phyloP scores from a whole-genome alignment of 2,113 vertebrate genomes.

The Okapia johnstoni region DNA sequence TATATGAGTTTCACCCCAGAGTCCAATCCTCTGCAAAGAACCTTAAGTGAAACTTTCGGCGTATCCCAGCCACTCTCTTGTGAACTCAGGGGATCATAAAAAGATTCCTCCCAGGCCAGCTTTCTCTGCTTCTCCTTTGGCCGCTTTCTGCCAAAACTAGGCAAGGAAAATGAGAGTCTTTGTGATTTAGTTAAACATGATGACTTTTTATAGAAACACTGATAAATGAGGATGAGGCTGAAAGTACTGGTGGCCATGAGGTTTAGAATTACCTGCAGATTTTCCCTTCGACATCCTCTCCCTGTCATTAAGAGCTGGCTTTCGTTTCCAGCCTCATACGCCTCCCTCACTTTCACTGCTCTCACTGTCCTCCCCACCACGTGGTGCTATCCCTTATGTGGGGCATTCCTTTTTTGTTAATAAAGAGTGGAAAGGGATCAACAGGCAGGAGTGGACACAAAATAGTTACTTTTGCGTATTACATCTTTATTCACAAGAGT shows the following conservation, averaged over 20 bases:
- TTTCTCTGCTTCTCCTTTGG: not conserved
- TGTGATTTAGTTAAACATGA: not conserved
- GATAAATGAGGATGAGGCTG: not conserved
- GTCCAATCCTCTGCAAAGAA: not conserved
- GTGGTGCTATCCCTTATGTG: not conserved
- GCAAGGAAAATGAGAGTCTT: constrained; percentile 13
- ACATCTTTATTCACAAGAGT: not conserved
- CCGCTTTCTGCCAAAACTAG: not conserved
- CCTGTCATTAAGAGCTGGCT: not conserved
- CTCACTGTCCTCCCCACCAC: not conserved
- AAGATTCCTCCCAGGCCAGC: not conserved
- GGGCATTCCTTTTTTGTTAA: not conserved
- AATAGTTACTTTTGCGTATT: not conserved
- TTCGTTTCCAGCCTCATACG: not conserved
- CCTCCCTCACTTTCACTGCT: not conserved
- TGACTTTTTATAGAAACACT: not conserved
- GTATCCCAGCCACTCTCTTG: not conserved
- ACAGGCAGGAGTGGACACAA: not conserved
- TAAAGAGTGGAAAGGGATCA: not conserved
- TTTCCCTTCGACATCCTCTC: not conserved
- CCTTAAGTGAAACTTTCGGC: not conserved
- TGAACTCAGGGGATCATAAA: not conserved
- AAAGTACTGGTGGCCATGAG: not conserved
- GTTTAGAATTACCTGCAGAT: not conserved
- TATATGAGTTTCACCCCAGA: constrained; percentile 45